These are phyloP conservation scores for Melanaphis sacchari DNA, from an alignment of 1,140 invertebrate species.

Conservation along the genomic window DNA sequence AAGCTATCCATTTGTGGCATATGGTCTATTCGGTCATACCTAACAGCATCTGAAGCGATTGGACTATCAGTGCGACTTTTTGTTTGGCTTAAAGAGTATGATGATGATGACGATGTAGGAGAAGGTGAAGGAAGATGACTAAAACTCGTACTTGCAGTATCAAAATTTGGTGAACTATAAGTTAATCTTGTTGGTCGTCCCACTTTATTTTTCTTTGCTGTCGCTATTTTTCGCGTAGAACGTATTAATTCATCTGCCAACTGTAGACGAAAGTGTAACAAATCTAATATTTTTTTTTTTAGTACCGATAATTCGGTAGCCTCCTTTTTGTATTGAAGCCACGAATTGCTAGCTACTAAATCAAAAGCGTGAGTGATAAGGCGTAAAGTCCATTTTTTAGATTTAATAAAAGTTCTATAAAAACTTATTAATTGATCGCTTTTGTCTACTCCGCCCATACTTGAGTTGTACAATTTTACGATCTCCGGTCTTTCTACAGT, in stretches of 20 bases:
- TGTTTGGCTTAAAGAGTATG: background rate
- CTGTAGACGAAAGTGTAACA: background rate
- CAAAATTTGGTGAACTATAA: background rate
- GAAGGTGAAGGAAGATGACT: background rate
- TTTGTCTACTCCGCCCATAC: too few species aligned
- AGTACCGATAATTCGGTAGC: background rate
- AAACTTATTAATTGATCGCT: too few species aligned
- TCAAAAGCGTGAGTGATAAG: background rate
- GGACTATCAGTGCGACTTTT: background rate
- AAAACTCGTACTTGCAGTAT: too few species aligned
- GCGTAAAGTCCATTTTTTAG: too few species aligned
- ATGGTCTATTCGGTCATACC: background rate
- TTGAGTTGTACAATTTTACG: too few species aligned
- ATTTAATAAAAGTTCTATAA: too few species aligned
- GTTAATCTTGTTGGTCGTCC: too few species aligned
- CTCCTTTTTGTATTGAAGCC: background rate
- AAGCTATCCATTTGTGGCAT: background rate
- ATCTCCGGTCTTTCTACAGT: too few species aligned
- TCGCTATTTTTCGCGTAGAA: background rate
- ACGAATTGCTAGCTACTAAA: background rate
- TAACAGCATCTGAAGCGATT: background rate
- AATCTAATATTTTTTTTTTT: background rate
- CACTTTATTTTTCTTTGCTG: too few species aligned
- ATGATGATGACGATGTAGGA: background rate
- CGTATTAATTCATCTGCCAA: too few species aligned